Evolutionary conservation across 2,113 vertebrate genomes (phyloP).

Genomic region (Sylvilagus bachmani): DNA sequence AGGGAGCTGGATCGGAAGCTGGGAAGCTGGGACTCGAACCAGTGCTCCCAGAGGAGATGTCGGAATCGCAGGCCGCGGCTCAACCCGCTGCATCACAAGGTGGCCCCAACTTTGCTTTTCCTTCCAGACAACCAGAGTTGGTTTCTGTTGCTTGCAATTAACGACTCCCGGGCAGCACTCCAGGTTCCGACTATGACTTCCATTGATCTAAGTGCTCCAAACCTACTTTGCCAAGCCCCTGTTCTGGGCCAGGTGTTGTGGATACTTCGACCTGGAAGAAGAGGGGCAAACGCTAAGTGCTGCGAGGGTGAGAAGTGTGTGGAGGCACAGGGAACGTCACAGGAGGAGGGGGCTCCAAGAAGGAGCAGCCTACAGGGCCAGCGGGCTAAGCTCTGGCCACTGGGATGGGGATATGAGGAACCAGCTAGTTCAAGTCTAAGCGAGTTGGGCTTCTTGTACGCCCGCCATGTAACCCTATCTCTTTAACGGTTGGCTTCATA

Average conservation of each 20-base stretch:
- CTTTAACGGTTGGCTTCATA: too few species aligned
- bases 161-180: neutral
- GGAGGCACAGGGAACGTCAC: neutral
- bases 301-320: neutral
- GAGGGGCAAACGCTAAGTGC: rapidly evolving
- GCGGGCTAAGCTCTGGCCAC: neutral
- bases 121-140: neutral
- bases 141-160: neutral
- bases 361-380: neutral
- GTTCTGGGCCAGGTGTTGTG: neutral
- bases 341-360: neutral
- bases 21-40: too few species aligned
- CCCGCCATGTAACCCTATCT: too few species aligned
- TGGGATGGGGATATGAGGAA: neutral
- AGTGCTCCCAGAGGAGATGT: too few species aligned
- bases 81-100: too few species aligned
- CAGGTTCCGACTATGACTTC: neutral
- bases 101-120: neutral
- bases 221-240: neutral
- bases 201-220: neutral
- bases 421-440: too few species aligned
- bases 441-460: too few species aligned
- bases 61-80: too few species aligned
- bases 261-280: neutral
- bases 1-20: too few species aligned